These are phyloP conservation scores for Silurus aristotelis DNA, from an alignment of 2,797 vertebrate species.

Conservation along the genomic window DNA sequence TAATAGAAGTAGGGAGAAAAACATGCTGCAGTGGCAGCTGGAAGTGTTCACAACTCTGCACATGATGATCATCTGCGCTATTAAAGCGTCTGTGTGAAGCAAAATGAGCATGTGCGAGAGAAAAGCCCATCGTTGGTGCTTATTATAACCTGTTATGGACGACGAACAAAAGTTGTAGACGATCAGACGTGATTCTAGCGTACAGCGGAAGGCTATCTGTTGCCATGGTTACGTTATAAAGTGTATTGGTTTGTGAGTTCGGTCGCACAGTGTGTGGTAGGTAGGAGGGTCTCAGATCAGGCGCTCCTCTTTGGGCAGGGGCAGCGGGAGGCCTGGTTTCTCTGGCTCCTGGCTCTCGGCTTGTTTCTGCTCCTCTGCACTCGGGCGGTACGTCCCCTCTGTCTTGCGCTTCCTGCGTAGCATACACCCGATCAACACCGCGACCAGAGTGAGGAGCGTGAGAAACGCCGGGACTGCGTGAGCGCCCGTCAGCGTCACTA, in stretches of 20 bases:
- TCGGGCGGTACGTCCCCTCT: constrained; percentile 85
- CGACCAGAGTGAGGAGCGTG: constrained; percentile 66
- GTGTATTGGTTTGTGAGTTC: neutral
- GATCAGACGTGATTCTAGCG: neutral
- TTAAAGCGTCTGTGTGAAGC: too few species aligned
- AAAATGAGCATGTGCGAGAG: too few species aligned
- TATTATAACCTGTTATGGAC: too few species aligned
- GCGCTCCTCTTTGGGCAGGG: constrained; percentile 86
- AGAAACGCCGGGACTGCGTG: constrained; percentile 10
- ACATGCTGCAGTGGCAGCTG: too few species aligned
- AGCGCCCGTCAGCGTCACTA: constrained; percentile 31
- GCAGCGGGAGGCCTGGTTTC: constrained; percentile 73
- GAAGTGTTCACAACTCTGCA: too few species aligned
- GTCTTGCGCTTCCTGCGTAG: constrained; percentile 81
- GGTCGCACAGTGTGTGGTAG: neutral
- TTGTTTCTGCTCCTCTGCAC: constrained; percentile 82
- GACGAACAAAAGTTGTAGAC: too few species aligned
- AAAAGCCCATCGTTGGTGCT: neutral
- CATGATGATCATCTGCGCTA: neutral
- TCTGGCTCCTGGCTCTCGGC: constrained; percentile 64
- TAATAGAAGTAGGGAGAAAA: too few species aligned
- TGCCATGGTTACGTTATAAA: neutral
- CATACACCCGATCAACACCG: constrained; percentile 74
- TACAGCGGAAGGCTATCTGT: neutral
- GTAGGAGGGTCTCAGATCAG: constrained; percentile 75